Base-by-base conservation (phyloP, 2,888 invertebrate species). In the Melieria omissa region DNA sequence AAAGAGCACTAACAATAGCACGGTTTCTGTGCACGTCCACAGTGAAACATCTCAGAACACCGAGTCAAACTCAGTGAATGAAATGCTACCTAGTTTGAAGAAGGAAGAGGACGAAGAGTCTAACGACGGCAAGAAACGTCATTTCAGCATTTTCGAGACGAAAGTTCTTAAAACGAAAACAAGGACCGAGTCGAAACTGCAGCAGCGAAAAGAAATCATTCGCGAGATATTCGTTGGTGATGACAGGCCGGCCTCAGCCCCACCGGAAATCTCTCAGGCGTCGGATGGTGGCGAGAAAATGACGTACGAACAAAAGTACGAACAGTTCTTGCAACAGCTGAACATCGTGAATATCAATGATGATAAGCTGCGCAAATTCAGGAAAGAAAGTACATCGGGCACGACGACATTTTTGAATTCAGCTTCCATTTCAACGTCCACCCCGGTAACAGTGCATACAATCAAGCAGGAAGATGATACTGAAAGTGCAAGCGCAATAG, bases 231-330 rank as follows among this genome's bases (percentile, higher is more conserved):
- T 95, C 84, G 94, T 94, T 0, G 86, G 84, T 4, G 84, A 83
- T 74, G 94, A 95, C 80, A 88, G 94, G 57, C 94, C 95, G 0
- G 94, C 94, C 0, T 94, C 94, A 0, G 94, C 95, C 0, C 94
- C 95, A 0, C 94, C 95, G 0, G 83, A 84, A 72, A 82, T 85
- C 42, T 84, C 82, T 1, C 88, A 88, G 63, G 81, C 78, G 0
- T 75, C 76, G 1, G 78, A 77, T 41, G 73, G 70, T 45, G 63
- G 62, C 6, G 77, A 78, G 7, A 77, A 77, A 77, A 79, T 72
- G 76, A 84, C 83, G 8, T 86, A 85, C 70, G 82, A 83, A 67
- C 81, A 86, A 60, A 84, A 84, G 29, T 87, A 86, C 70, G 82
- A 86, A 73, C 83, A 86, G 72, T 84, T 83, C 75, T 74, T 87